A percentile compares a stretch with the other conserved stretches of the same genome.
Evolutionary conservation across 30 jellyfish, hydroid and myxozoan genomes (phyloP).

Genomic region (Hydra vulgaris): DNA sequence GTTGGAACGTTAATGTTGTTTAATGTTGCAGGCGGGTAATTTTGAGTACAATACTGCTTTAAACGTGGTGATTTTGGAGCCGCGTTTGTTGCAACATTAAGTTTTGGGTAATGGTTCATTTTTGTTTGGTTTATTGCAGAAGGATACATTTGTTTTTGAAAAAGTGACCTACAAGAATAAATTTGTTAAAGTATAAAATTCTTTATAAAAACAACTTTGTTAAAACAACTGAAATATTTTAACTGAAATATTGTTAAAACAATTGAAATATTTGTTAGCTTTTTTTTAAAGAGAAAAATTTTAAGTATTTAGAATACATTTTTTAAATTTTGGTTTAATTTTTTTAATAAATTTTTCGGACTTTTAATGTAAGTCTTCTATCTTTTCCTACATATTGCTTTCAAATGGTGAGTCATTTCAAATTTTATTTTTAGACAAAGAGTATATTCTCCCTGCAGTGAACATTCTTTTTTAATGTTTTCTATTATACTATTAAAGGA

Average conservation of each 20-base stretch:
- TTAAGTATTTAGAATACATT: no score
- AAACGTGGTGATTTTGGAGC: slow-evolving; percentile 75
- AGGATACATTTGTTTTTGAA: slow-evolving; percentile 92
- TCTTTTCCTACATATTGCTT: no score
- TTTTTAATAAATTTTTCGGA: neutral
- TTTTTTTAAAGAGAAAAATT: no score
- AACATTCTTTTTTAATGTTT: neutral
- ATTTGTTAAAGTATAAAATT: neutral
- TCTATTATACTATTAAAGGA: neutral
- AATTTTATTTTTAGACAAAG: neutral
- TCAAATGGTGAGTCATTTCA: neutral
- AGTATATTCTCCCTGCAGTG: neutral
- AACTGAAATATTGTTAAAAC: neutral
- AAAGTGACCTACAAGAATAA: slow-evolving; percentile 59
- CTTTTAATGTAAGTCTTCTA: neutral
- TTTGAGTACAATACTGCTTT: slow-evolving; percentile 45
- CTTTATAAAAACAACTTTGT: no score
- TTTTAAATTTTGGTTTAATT: no score
- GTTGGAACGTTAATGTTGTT: slow-evolving; percentile 46
- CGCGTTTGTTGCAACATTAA: slow-evolving; percentile 67
- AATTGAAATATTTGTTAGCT: no score
- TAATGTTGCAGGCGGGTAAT: slow-evolving; percentile 51
- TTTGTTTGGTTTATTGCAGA: slow-evolving; percentile 52
- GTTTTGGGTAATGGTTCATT: slow-evolving; percentile 71
- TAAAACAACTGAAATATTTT: no score